Evolutionary conservation across 1,140 invertebrate species (phyloP), one percentile per base, ranked within the genome.

Genomic region (Eufriesea mexicana): DNA sequence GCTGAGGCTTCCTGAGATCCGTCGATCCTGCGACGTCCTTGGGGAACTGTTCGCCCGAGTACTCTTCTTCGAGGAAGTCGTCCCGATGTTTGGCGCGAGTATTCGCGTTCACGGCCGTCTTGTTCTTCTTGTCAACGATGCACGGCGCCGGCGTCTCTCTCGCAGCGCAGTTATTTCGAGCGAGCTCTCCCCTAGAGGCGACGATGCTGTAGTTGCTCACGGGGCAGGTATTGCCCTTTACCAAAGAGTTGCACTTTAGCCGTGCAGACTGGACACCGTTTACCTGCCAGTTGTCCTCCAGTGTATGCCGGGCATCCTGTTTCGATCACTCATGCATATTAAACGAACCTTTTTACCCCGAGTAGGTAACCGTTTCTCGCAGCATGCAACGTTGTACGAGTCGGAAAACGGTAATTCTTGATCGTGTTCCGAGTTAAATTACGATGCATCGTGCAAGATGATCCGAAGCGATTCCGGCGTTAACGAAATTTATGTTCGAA

Each of bases 111-210:
- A 76, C 76, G 83, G 76, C 62, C 55, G 84, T 49, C n/a, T 86
- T 49, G 64, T 61, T 76, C 59, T 75, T 89, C 57, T 79, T 86
- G 67, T 49, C 70, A 54, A 67, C 55, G 78, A 80, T 82, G 57
- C 62, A 84, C 70, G 80, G 54, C 61, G 84, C 49, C 79, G 85
- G 78, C 55, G 85, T 91, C 84, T 92, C 91, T 70, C 87, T 91
- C 88, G 51, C 83, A 81, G 35, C 59, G 77, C 89, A 91, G 84
- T 89, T 93, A 88, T 91, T 91, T 89, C 92, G 89, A 83, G 91
- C 87, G 49, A 92, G 85, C 79, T 93, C 91, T n/a, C 91, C 90
- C 49, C 89, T 90, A 51, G 92, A 92, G n/a, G 91, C 91, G 61
- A 91, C 89, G 84, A 93, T 84, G 72, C 87, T 90, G 85, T 89